Percentiles rank a stretch among this genome's conserved stretches.
Evolutionary conservation across 2,797 vertebrate species (phyloP).

Genomic region (Clarias pachynema): DNA sequence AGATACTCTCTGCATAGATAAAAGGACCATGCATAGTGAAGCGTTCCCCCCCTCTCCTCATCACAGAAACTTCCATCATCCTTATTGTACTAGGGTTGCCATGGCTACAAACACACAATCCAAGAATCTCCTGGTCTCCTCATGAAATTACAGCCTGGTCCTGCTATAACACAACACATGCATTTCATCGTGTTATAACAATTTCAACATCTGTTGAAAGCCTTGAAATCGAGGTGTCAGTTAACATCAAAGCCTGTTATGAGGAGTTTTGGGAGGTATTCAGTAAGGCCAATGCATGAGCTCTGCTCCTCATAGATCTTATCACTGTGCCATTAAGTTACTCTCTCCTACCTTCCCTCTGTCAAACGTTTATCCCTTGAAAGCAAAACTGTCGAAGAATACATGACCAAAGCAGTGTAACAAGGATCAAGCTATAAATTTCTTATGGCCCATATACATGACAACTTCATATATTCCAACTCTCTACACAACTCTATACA

Average conservation of each 20-base stretch:
- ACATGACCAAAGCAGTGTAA: not conserved
- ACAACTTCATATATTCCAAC: not conserved
- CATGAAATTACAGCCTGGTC: constrained; percentile 12
- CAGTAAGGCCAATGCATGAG: not conserved
- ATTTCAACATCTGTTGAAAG: constrained; percentile 10
- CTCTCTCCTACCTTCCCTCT: not conserved
- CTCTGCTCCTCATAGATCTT: not conserved
- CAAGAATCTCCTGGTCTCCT: not conserved
- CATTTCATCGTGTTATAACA: not conserved
- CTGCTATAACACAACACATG: not conserved
- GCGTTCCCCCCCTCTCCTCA: not conserved
- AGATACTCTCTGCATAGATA: constrained; percentile 10
- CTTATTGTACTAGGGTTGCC: constrained; percentile 4
- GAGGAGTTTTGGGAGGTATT: not conserved
- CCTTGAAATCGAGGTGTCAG: not conserved
- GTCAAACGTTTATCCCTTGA: not conserved
- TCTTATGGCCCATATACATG: not conserved
- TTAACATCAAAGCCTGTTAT: constrained; percentile 17
- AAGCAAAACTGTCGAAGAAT: not conserved
- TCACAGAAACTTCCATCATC: constrained; percentile 24
- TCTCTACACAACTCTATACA: not conserved
- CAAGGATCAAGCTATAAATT: not conserved
- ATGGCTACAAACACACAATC: constrained; percentile 13
- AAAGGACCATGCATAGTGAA: not conserved
- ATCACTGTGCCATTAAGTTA: not conserved